Evolutionary conservation across 2,797 vertebrate genomes (phyloP).

Genomic region (Urophycis tenuis): DNA sequence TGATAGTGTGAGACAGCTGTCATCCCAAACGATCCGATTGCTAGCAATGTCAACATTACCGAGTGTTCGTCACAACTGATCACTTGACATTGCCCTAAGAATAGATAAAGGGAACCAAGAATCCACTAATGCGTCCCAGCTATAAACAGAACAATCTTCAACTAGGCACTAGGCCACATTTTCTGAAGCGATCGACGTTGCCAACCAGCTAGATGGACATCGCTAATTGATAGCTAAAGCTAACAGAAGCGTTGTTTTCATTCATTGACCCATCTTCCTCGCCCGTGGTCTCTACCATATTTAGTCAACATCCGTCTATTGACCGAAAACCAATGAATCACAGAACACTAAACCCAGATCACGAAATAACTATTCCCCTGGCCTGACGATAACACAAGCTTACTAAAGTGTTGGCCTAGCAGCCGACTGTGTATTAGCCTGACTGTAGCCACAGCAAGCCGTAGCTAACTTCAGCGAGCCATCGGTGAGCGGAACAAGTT

Average conservation of each 20-base stretch:
- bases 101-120: too few relatives aligned
- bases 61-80: too few relatives aligned
- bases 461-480: neutral
- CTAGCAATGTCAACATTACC: neutral
- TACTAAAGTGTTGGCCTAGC: conserved; percentile 16
- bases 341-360: neutral
- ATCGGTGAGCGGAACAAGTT: conserved; percentile 16
- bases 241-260: neutral
- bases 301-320: neutral
- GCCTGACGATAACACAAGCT: conserved; percentile 38
- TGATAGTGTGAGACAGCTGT: neutral
- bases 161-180: conserved; percentile 53
- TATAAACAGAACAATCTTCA: too few relatives aligned
- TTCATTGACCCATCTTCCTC: neutral
- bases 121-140: too few relatives aligned
- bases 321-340: neutral
- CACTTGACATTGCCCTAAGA: too few relatives aligned
- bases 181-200: conserved; percentile 26
- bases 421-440: conserved; percentile 9
- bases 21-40: neutral
- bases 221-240: conserved; percentile 9
- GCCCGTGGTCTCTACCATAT: neutral
- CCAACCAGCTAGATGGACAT: conserved; percentile 26
- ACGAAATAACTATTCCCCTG: conserved; percentile 16
- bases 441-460: neutral